phyloP scores from a whole-genome alignment of 2,113 vertebrate species.

The Eulemur macaco region DNA sequence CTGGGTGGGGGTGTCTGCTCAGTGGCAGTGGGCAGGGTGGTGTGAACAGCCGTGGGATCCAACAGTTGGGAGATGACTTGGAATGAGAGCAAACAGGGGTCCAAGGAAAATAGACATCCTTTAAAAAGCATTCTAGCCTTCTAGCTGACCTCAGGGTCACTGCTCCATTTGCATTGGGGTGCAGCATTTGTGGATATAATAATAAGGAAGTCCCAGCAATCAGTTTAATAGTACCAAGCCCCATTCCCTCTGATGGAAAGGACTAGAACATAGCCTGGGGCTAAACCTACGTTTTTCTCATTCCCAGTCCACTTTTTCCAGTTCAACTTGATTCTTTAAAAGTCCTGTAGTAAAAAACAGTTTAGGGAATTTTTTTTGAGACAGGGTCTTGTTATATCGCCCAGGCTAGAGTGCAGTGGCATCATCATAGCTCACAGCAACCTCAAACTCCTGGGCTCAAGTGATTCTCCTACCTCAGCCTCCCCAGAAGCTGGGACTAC shows the following conservation, averaged over 20 bases:
- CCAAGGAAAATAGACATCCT: background rate
- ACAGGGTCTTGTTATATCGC: too few relatives aligned
- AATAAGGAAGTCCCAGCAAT: background rate
- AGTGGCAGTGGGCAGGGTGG: background rate
- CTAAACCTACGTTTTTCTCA: background rate
- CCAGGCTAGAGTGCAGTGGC: too few relatives aligned
- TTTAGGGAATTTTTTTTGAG: background rate
- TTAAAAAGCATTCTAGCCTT: background rate
- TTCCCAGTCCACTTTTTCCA: background rate
- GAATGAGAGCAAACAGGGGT: background rate
- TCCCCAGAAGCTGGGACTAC: too few relatives aligned
- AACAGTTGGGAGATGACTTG: background rate
- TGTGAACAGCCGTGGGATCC: background rate
- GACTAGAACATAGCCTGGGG: background rate
- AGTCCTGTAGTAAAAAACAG: background rate
- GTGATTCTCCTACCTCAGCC: too few relatives aligned
- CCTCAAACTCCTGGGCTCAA: too few relatives aligned
- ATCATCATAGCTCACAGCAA: too few relatives aligned
- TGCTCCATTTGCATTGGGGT: background rate
- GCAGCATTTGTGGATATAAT: background rate
- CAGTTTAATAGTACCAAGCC: background rate
- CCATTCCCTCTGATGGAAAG: background rate
- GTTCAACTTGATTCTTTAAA: slow-evolving; percentile 10
- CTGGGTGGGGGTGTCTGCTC: background rate
- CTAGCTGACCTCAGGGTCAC: background rate